These are phyloP conservation scores for Danio kyathit DNA, from an alignment of 2,797 vertebrate genomes.

Conservation along the genomic window DNA sequence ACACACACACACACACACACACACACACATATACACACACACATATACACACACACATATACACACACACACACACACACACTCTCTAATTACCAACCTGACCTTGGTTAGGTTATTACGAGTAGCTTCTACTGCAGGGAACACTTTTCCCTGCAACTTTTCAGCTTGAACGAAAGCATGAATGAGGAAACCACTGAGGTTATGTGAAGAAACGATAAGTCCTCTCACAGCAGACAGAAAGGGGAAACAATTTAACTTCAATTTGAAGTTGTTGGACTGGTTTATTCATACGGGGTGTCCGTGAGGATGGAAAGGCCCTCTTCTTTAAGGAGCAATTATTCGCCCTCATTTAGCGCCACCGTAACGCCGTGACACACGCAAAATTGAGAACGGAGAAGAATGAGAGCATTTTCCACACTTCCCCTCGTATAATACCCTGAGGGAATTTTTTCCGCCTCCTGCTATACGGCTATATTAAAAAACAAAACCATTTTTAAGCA, in stretches of 20 bases:
- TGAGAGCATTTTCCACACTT: conserved; percentile 58
- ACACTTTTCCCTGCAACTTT: conserved; percentile 40
- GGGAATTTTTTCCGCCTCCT: conserved; percentile 37
- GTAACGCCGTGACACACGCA: conserved; percentile 55
- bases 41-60: conserved; percentile 39
- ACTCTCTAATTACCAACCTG: conserved; percentile 75
- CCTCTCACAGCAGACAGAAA: conserved; percentile 13
- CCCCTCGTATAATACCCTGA: conserved; percentile 43
- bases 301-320: conserved; percentile 51
- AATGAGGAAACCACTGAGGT: conserved; percentile 19
- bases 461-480: conserved; percentile 52
- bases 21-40: conserved; percentile 21
- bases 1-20: conserved; percentile 34
- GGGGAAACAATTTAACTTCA: conserved; percentile 47
- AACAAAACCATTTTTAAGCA: conserved; percentile 54
- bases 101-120: conserved; percentile 71
- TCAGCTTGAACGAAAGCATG: conserved; percentile 12
- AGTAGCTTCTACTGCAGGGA: conserved; percentile 43
- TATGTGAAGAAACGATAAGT: conserved; percentile 32
- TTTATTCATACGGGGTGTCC: conserved; percentile 51
- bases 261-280: conserved; percentile 49
- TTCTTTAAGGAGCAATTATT: conserved; percentile 64
- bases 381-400: conserved; percentile 57
- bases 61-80: conserved; percentile 27
- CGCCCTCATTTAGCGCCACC: conserved; percentile 60